Evolutionary conservation across 1,140 invertebrate species (phyloP), one percentile per base, ranked within the genome.

Genomic region (Bombus balteatus): DNA sequence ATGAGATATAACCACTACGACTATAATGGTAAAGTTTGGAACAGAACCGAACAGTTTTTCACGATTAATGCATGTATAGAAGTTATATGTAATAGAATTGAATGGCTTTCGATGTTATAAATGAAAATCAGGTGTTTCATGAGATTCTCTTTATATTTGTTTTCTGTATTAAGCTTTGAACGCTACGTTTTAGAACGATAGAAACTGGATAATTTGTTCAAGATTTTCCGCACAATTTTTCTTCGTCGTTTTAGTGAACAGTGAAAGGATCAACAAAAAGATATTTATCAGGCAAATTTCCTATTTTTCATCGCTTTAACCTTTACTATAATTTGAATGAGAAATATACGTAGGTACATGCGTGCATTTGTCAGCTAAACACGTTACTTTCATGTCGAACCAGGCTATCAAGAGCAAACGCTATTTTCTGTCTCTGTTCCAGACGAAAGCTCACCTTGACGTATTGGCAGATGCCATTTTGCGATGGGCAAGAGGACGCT

Each of bases 401-500:
- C 47, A 22, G 10, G 22, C 37, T 10, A 28, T 47, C 59, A 81
- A 4, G n/a, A 81, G 72, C 72, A 85, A 85, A 81, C 59, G 57
- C 72, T 83, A 32, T 72, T 68, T 57, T 68, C 37, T 84, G 15
- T 87, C 65, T 92, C 89, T 94, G 92, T 97, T 97, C 89, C 97
- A 99, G 98, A 99, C 98, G 92, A 99, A 99, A 95, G 98, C 98
- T 90, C 98, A 99, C 95, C 96, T 99, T 95, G 98, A 99, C 96
- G 98, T 99, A 87, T 95, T 99, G 93, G 98, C 98, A 71, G 98
- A 99, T 95, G 98, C 98, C 92, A 96, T 99, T 90, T 96, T 99
- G 88, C 97, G 98, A 94, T 98, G 98, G 98, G 98, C 98, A 91
- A 96, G 98, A 95, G 98, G 98, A 92, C 98, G 98, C 96, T 98